Evolutionary conservation across 2,888 invertebrate genomes (phyloP).

Genomic region (Ctena decussata): DNA sequence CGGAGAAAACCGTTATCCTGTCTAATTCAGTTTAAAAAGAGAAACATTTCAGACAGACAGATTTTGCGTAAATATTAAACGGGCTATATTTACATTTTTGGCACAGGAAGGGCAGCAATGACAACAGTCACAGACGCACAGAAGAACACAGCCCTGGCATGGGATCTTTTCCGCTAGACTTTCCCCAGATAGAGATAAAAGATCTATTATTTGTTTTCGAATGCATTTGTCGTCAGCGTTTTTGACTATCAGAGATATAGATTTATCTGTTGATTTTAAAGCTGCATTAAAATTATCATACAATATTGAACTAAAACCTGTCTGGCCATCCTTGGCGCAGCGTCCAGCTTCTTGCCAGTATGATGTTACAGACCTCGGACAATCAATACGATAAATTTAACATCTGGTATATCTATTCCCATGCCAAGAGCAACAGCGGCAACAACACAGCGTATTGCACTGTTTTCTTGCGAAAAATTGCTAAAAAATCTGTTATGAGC

Average conservation of each 20-base stretch:
- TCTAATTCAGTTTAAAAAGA: too few species aligned
- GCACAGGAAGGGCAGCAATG: slow-evolving; percentile 4
- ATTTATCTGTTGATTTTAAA: slow-evolving; percentile 29
- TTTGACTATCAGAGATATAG: slow-evolving; percentile 22
- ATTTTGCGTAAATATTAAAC: too few species aligned
- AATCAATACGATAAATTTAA: slow-evolving; percentile 37
- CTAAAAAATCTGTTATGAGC: slow-evolving; percentile 46
- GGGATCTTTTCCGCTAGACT: background rate
- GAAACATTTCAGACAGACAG: too few species aligned
- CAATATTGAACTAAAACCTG: slow-evolving; percentile 27
- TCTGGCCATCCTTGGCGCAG: slow-evolving; percentile 51
- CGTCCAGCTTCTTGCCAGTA: slow-evolving; percentile 57
- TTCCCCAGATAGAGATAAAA: background rate
- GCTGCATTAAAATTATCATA: slow-evolving; percentile 39
- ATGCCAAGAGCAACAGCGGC: slow-evolving; percentile 61
- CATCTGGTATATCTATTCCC: slow-evolving; percentile 54
- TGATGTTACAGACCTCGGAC: slow-evolving; percentile 42
- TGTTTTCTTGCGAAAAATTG: slow-evolving; percentile 16
- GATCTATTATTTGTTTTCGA: slow-evolving; percentile 18
- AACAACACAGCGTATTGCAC: slow-evolving; percentile 38
- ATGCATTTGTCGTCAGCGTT: slow-evolving; percentile 6
- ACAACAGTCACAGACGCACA: background rate
- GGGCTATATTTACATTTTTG: too few species aligned
- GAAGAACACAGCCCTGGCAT: background rate
- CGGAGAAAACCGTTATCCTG: too few species aligned